These are phyloP conservation scores for Danio albolineatus DNA, from an alignment of 2,797 vertebrate genomes.

Conservation along the genomic window DNA sequence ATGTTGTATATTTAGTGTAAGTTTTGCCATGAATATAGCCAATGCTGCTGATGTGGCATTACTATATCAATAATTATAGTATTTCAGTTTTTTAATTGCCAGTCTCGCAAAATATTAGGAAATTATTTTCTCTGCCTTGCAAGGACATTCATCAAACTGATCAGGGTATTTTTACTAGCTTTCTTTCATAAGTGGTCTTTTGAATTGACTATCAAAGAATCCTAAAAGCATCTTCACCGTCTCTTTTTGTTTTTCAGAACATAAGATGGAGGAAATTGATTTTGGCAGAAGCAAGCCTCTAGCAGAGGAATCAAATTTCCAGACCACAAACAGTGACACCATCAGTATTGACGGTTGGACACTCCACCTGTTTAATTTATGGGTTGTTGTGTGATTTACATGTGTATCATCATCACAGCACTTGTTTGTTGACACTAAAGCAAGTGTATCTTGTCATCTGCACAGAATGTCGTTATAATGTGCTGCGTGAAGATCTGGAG, in stretches of 20 bases:
- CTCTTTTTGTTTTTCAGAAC: slow-evolving; percentile 25
- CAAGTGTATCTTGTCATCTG: slow-evolving; percentile 6
- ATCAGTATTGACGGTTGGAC: slow-evolving; percentile 88
- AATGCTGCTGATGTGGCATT: too few relatives aligned
- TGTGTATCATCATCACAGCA: neutral
- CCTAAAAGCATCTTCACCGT: too few relatives aligned
- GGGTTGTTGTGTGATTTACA: neutral
- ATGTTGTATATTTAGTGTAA: too few relatives aligned
- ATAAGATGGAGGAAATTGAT: slow-evolving; percentile 91
- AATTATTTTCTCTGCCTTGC: too few relatives aligned
- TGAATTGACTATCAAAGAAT: too few relatives aligned
- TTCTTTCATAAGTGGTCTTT: too few relatives aligned
- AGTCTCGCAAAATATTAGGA: too few relatives aligned
- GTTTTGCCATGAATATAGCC: too few relatives aligned
- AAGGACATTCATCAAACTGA: too few relatives aligned
- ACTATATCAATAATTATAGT: too few relatives aligned
- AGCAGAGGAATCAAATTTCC: slow-evolving; percentile 80
- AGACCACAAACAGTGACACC: slow-evolving; percentile 78
- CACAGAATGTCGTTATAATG: slow-evolving; percentile 81
- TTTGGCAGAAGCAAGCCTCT: slow-evolving; percentile 74
- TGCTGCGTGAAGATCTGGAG: slow-evolving; percentile 82
- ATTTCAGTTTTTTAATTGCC: too few relatives aligned
- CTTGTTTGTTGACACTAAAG: slow-evolving; percentile 5
- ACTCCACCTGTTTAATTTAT: slow-evolving; percentile 5
- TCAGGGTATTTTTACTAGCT: too few relatives aligned